phyloP scores from a whole-genome alignment of 2,113 vertebrate genomes.

The Notechis scutatus region DNA sequence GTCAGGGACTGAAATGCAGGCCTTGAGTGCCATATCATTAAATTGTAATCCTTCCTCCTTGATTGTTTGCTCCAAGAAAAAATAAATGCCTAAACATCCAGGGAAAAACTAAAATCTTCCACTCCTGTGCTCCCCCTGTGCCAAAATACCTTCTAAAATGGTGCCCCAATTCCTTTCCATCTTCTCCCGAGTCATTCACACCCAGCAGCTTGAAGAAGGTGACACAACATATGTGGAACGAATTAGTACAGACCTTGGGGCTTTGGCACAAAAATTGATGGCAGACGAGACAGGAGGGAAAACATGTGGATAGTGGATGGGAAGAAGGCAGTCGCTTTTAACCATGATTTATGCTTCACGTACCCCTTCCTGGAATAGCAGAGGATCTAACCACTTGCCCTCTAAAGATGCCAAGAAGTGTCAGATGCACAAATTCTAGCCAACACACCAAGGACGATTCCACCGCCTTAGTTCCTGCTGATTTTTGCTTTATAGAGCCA shows the following conservation, averaged over 20 bases:
- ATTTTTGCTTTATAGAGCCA: not conserved
- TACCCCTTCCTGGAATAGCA: not conserved
- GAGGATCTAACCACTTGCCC: slow-evolving; percentile 7
- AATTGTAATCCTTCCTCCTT: not conserved
- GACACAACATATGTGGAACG: slow-evolving; percentile 18
- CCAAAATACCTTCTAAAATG: not conserved
- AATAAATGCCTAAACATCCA: not conserved
- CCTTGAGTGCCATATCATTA: not conserved
- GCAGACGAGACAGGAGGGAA: not conserved
- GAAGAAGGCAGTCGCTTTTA: not conserved
- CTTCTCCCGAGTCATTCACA: not conserved
- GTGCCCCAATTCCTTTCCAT: not conserved
- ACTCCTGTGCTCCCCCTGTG: too few species aligned
- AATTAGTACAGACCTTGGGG: slow-evolving; percentile 7
- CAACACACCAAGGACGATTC: not conserved
- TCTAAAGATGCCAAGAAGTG: slow-evolving; percentile 4
- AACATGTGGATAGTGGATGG: not conserved
- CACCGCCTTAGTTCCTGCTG: not conserved
- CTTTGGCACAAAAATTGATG: not conserved
- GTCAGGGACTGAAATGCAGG: not conserved
- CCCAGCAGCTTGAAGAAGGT: not conserved
- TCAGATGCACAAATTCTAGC: slow-evolving; percentile 6
- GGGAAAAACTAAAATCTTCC: too few species aligned
- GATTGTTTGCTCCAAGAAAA: not conserved
- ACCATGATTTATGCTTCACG: slow-evolving; percentile 11